phyloP scores from a whole-genome alignment of 53 echinoderm and acorn worm genomes.

The Mesocentrotus franciscanus region DNA sequence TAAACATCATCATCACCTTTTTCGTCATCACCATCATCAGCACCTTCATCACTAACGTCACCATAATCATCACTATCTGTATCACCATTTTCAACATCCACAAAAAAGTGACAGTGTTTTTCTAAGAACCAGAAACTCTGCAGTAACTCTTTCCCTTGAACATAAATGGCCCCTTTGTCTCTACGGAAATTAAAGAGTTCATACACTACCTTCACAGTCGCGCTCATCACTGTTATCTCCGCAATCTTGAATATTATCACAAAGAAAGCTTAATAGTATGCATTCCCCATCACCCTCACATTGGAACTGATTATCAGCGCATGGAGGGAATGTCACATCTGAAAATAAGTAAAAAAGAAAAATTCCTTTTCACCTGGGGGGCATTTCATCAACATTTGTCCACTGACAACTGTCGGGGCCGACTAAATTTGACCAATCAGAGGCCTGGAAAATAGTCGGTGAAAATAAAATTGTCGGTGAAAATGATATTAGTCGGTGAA shows the following conservation, averaged over 20 bases:
- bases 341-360: neutral
- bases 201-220: neutral
- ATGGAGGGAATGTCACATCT: slow-evolving; percentile 5
- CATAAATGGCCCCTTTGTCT: too few species aligned
- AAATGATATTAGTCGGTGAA: too few species aligned
- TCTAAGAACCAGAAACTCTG: too few species aligned
- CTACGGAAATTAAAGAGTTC: too few species aligned
- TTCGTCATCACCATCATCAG: neutral
- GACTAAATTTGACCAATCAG: too few species aligned
- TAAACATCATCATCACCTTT: neutral
- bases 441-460: too few species aligned
- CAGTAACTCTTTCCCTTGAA: too few species aligned
- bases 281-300: slow-evolving; percentile 53
- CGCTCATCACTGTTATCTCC: slow-evolving; percentile 66
- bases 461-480: too few species aligned
- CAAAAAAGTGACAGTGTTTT: too few species aligned
- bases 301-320: neutral
- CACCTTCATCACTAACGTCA: neutral
- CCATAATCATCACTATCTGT: neutral
- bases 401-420: too few species aligned
- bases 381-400: too few species aligned
- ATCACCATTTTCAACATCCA: neutral
- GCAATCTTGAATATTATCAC: slow-evolving; percentile 76
- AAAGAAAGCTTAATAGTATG: slow-evolving; percentile 47
- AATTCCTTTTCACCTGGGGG: too few species aligned